phyloP scores from a whole-genome alignment of 2,113 vertebrate species.

The Zosterops lateralis region DNA sequence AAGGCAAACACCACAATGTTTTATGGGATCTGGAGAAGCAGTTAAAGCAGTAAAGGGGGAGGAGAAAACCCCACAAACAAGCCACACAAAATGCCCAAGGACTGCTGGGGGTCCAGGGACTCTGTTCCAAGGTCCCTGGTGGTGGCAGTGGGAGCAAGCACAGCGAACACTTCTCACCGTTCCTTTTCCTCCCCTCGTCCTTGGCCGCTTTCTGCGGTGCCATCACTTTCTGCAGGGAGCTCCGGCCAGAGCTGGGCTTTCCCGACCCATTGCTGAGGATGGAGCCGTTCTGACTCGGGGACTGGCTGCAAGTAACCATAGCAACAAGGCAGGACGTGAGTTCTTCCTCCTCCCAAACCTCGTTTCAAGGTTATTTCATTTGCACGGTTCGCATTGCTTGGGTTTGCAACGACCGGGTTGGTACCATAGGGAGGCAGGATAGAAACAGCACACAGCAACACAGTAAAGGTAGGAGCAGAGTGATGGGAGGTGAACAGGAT shows the following conservation, averaged over 20 bases:
- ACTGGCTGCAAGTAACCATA: constrained; percentile 95
- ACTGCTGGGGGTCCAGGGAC: neutral
- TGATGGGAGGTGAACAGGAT: neutral
- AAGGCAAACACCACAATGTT: neutral
- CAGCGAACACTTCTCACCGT: constrained; percentile 78
- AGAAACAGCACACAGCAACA: neutral
- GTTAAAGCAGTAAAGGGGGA: neutral
- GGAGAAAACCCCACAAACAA: neutral
- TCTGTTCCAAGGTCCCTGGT: fast-evolving
- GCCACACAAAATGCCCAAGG: neutral
- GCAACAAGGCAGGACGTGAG: constrained; percentile 90
- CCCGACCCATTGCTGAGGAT: constrained; percentile 94
- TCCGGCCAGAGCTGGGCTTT: constrained; percentile 84
- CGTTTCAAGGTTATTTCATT: constrained; percentile 74
- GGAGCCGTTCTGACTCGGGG: constrained; percentile 93
- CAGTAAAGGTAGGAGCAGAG: neutral
- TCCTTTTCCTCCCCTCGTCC: constrained; percentile 87
- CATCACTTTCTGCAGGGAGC: constrained; percentile 85
- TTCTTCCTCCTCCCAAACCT: constrained; percentile 59
- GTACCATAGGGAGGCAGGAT: neutral
- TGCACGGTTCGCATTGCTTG: constrained; percentile 24
- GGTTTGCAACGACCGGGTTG: constrained; percentile 30
- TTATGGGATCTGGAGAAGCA: neutral
- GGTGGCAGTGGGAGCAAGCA: neutral
- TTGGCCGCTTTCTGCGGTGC: constrained; percentile 89